These are phyloP conservation scores for Tupaia chinensis DNA, from an alignment of 2,113 vertebrate genomes.

Conservation along the genomic window DNA sequence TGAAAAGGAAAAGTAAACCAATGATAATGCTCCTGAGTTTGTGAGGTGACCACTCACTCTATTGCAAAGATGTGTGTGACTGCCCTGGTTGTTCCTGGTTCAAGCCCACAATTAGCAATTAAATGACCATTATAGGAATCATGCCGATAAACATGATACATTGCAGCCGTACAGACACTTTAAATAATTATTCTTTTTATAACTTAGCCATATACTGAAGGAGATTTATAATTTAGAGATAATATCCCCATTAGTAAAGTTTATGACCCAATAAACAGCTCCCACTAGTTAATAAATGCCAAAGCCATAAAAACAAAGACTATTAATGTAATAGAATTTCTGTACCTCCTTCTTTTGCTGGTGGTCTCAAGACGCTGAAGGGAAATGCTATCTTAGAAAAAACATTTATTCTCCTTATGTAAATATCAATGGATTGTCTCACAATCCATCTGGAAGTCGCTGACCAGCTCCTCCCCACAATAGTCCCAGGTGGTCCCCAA, in stretches of 20 bases:
- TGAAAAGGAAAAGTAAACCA: constrained; percentile 70
- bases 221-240: constrained; percentile 89
- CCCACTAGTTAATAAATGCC: constrained; percentile 89
- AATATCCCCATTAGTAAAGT: constrained; percentile 89
- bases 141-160: constrained; percentile 86
- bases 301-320: constrained; percentile 85
- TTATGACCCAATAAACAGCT: constrained; percentile 90
- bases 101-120: constrained; percentile 86
- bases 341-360: constrained; percentile 84
- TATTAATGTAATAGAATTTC: constrained; percentile 87
- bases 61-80: constrained; percentile 54
- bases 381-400: constrained; percentile 84
- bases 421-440: constrained; percentile 87
- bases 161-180: constrained; percentile 82
- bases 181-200: constrained; percentile 86
- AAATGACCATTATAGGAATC: constrained; percentile 87
- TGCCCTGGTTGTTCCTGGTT: constrained; percentile 74
- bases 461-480: constrained; percentile 46
- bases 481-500: constrained; percentile 86
- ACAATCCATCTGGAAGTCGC: constrained; percentile 84
- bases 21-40: constrained; percentile 27
- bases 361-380: constrained; percentile 87
- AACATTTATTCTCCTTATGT: constrained; percentile 86
- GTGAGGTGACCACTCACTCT: constrained; percentile 63
- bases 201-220: constrained; percentile 83